Evolutionary conservation across 2,888 invertebrate species (phyloP).

Genomic region (Standfussiana lucernea): DNA sequence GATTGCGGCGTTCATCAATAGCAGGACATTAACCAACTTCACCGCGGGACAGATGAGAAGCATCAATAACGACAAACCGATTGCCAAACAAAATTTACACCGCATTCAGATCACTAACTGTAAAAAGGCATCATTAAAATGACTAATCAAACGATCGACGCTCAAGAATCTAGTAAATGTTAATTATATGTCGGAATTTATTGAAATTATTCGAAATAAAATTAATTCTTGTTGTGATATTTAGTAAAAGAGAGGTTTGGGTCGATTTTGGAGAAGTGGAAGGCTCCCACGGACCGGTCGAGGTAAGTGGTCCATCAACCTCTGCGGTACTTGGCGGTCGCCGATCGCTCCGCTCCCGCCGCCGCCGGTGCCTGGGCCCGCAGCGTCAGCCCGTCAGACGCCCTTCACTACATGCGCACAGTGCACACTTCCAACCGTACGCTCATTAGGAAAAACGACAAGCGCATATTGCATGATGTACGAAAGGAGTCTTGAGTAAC

Average conservation of each 20-base stretch:
- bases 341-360: constrained; percentile 53
- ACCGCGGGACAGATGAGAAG: constrained; percentile 77
- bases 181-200: constrained; percentile 86
- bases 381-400: constrained; percentile 36
- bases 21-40: constrained; percentile 78
- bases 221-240: constrained; percentile 82
- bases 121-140: constrained; percentile 86
- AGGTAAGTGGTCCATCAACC: constrained; percentile 80
- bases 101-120: constrained; percentile 86
- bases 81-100: constrained; percentile 84
- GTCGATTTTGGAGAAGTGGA: constrained; percentile 77
- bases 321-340: constrained; percentile 61
- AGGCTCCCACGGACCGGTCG: constrained; percentile 83
- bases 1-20: constrained; percentile 72
- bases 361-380: constrained; percentile 13
- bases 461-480: constrained; percentile 11
- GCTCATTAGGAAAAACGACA: constrained; percentile 22
- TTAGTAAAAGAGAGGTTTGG: constrained; percentile 78
- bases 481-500: neutral
- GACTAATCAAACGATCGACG: constrained; percentile 87
- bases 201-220: constrained; percentile 85
- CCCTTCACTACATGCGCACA: constrained; percentile 46
- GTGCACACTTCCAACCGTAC: constrained; percentile 23
- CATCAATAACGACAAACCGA: constrained; percentile 81
- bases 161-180: constrained; percentile 86